Conservation (phyloP, 2,113 vertebrate species). For the Mohoua ochrocephala region DNA sequence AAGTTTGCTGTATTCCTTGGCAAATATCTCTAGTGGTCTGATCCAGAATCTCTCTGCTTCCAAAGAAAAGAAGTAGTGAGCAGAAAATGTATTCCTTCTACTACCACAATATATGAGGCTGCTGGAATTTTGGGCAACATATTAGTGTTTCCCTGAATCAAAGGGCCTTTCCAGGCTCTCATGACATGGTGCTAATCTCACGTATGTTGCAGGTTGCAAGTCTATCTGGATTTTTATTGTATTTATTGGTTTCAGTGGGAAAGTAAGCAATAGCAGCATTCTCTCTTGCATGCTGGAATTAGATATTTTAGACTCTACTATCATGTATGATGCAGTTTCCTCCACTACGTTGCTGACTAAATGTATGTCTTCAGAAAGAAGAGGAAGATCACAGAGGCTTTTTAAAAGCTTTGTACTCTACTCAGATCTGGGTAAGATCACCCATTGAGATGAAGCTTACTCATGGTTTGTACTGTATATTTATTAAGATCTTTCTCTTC, state of each 20-base stretch:
- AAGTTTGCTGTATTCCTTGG: not conserved
- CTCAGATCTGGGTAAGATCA: not conserved
- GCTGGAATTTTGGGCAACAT: not conserved
- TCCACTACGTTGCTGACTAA: not conserved
- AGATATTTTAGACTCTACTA: not conserved
- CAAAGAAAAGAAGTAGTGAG: not conserved
- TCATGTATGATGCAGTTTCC: not conserved
- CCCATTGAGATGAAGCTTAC: not conserved
- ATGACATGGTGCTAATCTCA: not conserved
- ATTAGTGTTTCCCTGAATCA: not conserved
- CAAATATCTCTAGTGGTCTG: not conserved
- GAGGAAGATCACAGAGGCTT: not conserved
- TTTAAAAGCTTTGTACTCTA: not conserved
- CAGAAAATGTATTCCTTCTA: not conserved
- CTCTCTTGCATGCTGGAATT: not conserved
- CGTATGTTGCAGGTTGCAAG: not conserved
- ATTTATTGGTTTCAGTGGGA: not conserved
- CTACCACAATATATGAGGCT: not conserved
- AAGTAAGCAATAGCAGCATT: not conserved
- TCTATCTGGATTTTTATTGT: not conserved
- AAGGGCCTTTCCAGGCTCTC: not conserved
- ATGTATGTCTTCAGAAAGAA: conserved; percentile 30
- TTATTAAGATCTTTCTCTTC: not conserved
- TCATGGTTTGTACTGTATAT: not conserved
- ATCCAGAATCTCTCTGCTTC: not conserved